Evolutionary conservation across 2,888 invertebrate genomes (phyloP).

Genomic region (Dichetophora obliterata): DNA sequence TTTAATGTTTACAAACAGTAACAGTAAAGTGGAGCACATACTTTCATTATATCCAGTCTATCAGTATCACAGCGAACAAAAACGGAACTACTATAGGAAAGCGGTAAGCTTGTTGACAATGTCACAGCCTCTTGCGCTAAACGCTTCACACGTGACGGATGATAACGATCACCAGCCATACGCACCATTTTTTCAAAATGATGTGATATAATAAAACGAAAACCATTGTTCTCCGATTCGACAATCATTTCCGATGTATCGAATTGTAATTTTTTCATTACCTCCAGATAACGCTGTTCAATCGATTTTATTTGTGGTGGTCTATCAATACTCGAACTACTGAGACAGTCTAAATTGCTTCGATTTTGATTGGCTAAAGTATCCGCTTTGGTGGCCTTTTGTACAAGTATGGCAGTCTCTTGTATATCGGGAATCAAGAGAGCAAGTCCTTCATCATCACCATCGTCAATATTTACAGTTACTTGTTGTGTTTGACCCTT

Average conservation of each 20-base stretch:
- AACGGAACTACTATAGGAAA: constrained; percentile 93
- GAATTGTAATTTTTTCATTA: constrained; percentile 91
- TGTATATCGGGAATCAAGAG: constrained; percentile 92
- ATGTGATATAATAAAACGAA: constrained; percentile 88
- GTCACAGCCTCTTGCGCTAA: constrained; percentile 96
- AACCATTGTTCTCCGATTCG: constrained; percentile 81
- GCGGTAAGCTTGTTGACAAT: constrained; percentile 89
- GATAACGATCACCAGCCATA: constrained; percentile 87
- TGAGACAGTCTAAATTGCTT: constrained; percentile 45
- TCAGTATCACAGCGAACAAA: constrained; percentile 96
- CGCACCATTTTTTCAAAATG: constrained; percentile 91
- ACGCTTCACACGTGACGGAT: constrained; percentile 89
- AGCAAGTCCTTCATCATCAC: constrained; percentile 91
- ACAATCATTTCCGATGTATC: constrained; percentile 94
- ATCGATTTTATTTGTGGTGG: constrained; percentile 73
- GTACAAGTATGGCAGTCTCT: constrained; percentile 69
- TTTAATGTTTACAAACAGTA: neutral
- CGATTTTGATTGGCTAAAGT: constrained; percentile 59
- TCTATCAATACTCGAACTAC: constrained; percentile 68
- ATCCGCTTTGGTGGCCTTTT: constrained; percentile 65
- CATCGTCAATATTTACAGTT: constrained; percentile 74
- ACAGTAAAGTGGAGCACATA: constrained; percentile 61
- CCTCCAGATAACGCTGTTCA: constrained; percentile 85
- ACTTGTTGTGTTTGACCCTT: constrained; percentile 69
- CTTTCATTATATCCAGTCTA: constrained; percentile 95